phyloP scores from a whole-genome alignment of 2,113 vertebrate species.

The Reinhardtius hippoglossoides region DNA sequence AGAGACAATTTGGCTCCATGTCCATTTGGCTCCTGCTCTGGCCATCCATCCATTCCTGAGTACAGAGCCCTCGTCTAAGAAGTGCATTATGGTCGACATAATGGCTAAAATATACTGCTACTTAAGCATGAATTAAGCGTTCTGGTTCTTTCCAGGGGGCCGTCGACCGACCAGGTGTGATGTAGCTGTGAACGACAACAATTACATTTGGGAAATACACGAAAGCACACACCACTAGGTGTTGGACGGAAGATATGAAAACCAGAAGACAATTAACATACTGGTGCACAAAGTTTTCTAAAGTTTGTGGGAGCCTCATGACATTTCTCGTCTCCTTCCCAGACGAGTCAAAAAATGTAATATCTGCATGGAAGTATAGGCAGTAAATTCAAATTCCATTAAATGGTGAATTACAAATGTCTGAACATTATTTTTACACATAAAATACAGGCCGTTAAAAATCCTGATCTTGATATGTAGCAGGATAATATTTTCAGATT shows the following conservation, averaged over 20 bases:
- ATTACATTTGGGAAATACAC: not conserved
- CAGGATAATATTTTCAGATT: conserved; percentile 23
- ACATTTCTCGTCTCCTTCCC: too few species aligned
- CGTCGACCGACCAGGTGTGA: conserved; percentile 45
- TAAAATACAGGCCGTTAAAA: too few species aligned
- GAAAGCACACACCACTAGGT: too few species aligned
- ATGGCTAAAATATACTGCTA: conserved; percentile 54
- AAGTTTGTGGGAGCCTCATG: not conserved
- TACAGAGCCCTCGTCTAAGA: conserved; percentile 42
- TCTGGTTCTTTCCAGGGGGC: not conserved
- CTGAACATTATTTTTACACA: not conserved
- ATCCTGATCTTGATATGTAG: not conserved
- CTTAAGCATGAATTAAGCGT: conserved; percentile 38
- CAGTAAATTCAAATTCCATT: not conserved
- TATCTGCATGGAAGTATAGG: not conserved
- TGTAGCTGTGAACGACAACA: conserved; percentile 7
- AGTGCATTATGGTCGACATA: conserved; percentile 53
- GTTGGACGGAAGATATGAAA: too few species aligned
- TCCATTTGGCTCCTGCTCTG: conserved; percentile 58
- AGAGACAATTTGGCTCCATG: conserved; percentile 60
- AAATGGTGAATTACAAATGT: not conserved
- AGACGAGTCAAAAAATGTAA: too few species aligned
- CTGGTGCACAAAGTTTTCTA: too few species aligned
- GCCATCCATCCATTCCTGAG: conserved; percentile 53
- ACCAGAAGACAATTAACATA: too few species aligned